Percentiles rank a stretch among this genome's conserved stretches.
Evolutionary conservation across 2,113 vertebrate genomes (phyloP).

Genomic region (Phainopepla nitens): DNA sequence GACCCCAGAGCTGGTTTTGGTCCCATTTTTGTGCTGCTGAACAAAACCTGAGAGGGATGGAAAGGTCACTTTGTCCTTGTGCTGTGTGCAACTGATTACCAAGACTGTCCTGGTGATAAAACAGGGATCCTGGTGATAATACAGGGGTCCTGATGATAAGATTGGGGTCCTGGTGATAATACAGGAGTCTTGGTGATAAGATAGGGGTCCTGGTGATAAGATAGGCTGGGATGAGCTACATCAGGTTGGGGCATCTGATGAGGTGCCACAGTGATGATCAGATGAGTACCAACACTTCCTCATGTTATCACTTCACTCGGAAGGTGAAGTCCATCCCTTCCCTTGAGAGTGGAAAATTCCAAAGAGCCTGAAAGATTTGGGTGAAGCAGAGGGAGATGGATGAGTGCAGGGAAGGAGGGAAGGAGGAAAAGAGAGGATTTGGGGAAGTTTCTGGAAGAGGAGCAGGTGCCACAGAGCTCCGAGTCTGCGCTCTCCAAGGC

Average conservation of each 20-base stretch:
- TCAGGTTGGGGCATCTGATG: not conserved
- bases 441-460: not conserved
- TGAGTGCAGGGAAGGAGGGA: not conserved
- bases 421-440: not conserved
- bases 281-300: not conserved
- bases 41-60: not conserved
- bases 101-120: not conserved
- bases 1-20: not conserved
- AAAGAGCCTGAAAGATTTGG: not conserved
- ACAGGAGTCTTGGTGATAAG: not conserved
- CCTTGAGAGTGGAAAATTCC: not conserved
- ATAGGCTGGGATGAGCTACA: not conserved
- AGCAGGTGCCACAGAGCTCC: not conserved
- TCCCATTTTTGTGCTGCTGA: not conserved
- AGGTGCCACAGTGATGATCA: not conserved
- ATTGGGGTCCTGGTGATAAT: not conserved
- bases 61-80: not conserved
- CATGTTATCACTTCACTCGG: rapidly evolving
- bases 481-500: not conserved
- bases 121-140: not conserved
- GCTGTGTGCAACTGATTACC: not conserved
- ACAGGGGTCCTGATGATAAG: not conserved
- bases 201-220: not conserved
- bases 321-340: not conserved
- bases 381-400: not conserved